Evolutionary conservation across 2,797 vertebrate genomes (phyloP).

Genomic region (Picus viridis): DNA sequence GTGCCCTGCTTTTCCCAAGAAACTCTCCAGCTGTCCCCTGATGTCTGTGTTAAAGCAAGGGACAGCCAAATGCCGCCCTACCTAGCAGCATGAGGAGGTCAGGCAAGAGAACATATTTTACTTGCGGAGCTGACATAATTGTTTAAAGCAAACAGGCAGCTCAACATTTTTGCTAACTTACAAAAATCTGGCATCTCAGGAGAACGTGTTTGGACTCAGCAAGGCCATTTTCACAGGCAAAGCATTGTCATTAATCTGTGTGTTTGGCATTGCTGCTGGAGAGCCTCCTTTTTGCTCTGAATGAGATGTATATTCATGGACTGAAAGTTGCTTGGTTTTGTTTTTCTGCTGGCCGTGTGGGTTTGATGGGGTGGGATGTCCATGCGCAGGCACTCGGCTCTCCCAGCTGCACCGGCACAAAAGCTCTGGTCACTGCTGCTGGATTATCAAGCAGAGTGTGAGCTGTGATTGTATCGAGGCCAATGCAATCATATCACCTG

Average conservation of each 20-base stretch:
- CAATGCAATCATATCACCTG: conserved; percentile 49
- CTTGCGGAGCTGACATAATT: conserved; percentile 50
- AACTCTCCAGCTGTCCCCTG: conserved; percentile 34
- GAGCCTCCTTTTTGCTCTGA: conserved; percentile 27
- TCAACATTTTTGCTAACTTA: conserved; percentile 61
- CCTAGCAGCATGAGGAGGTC: conserved; percentile 25
- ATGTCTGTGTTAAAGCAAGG: conserved; percentile 8
- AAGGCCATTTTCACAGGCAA: conserved; percentile 42
- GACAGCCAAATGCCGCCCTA: background rate
- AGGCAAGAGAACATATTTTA: conserved; percentile 28
- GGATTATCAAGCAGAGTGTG: background rate
- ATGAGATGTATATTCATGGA: conserved; percentile 35
- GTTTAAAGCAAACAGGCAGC: conserved; percentile 60
- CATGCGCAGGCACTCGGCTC: background rate
- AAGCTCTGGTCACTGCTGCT: conserved; percentile 36
- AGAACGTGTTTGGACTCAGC: conserved; percentile 53
- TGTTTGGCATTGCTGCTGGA: conserved; percentile 47
- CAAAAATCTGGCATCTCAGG: conserved; percentile 37
- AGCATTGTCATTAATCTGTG: conserved; percentile 35
- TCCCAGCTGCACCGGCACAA: conserved; percentile 51
- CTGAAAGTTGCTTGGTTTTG: conserved; percentile 36
- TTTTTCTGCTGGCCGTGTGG: background rate
- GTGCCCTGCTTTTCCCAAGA: background rate
- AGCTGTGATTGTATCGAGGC: conserved; percentile 28
- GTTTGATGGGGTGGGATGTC: background rate